Percentiles rank a stretch among this genome's conserved stretches.
These are phyloP conservation scores for Dolichoris vasculosae DNA, from an alignment of 1,140 invertebrate species.

Conservation along the genomic window DNA sequence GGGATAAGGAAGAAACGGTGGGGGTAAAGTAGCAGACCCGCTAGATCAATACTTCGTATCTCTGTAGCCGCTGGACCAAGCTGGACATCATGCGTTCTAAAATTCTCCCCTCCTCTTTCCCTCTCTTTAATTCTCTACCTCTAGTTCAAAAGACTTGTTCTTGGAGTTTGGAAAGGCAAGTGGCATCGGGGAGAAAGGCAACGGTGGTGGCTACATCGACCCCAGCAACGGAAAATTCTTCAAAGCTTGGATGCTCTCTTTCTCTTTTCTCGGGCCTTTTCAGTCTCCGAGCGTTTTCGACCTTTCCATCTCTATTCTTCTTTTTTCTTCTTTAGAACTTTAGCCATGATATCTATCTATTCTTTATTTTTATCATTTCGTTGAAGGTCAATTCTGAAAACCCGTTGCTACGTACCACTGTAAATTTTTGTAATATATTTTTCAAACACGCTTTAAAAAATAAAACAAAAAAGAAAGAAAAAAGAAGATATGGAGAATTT, in stretches of 20 bases:
- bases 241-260: neutral
- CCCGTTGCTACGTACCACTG: neutral
- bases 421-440: constrained; percentile 31
- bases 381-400: constrained; percentile 47
- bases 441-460: neutral
- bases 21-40: constrained; percentile 65
- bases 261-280: neutral
- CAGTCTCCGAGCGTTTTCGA: constrained; percentile 38
- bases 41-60: constrained; percentile 75
- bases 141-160: neutral
- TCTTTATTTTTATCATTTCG: constrained; percentile 49
- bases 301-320: constrained; percentile 3
- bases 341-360: neutral
- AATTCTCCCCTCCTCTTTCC: constrained; percentile 59
- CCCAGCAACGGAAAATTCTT: constrained; percentile 47
- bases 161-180: neutral
- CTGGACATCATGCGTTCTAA: constrained; percentile 72
- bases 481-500: neutral
- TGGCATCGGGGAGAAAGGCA: neutral
- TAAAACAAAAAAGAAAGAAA: neutral
- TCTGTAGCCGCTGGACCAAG: constrained; percentile 71
- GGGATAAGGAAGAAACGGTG: constrained; percentile 58
- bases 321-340: constrained; percentile 7
- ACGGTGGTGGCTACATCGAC: constrained; percentile 27
- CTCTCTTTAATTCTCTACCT: neutral